Conservation (phyloP, 2,888 invertebrate species). For the Suillia variegata region DNA sequence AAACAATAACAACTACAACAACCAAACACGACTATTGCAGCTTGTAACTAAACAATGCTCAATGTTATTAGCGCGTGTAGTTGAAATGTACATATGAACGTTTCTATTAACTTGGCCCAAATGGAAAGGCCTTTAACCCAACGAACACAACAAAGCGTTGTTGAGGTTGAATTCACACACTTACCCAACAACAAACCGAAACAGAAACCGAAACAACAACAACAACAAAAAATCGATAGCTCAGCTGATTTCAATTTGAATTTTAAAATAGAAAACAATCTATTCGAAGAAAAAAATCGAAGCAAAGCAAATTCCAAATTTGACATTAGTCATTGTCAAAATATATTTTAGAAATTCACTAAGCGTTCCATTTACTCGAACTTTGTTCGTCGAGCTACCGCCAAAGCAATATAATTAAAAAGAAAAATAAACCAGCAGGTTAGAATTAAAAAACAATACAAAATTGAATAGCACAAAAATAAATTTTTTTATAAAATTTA, state of each 20-base stretch:
- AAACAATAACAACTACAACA: not conserved
- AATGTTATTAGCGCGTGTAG: not conserved
- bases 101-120: conserved; percentile 4
- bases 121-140: conserved; percentile 5
- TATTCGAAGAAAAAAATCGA: too few relatives aligned
- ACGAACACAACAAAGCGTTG: not conserved
- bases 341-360: not conserved
- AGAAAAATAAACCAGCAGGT: too few relatives aligned
- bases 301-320: not conserved
- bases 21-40: not conserved
- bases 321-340: not conserved
- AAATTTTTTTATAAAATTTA: too few relatives aligned
- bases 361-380: not conserved
- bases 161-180: not conserved
- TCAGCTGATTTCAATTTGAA: not conserved
- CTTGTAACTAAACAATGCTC: too few relatives aligned
- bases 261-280: too few relatives aligned
- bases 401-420: too few relatives aligned
- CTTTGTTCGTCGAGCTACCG: too few relatives aligned
- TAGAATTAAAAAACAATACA: too few relatives aligned
- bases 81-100: not conserved
- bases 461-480: too few relatives aligned
- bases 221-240: not conserved
- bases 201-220: too few relatives aligned
- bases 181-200: too few relatives aligned